Evolutionary conservation across 2,888 invertebrate species (phyloP), one percentile per base, ranked within the genome.

Genomic region (Platycheirus rosarum): DNA sequence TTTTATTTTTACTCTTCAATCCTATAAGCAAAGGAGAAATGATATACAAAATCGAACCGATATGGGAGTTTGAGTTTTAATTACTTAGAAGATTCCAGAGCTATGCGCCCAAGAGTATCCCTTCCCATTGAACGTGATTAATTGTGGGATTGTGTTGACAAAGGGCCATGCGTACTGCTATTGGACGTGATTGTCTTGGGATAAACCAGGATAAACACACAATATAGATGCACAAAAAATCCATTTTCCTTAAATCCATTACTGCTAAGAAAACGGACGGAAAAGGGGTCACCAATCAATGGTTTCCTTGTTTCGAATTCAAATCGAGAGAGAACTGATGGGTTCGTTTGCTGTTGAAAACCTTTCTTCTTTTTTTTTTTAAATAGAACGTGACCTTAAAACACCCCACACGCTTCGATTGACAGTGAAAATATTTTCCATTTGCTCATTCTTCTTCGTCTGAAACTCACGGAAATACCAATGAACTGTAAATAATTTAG

Each of bases 381-480:
- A 73, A 80, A 80, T 51, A 80, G 69, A 75, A 80, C 75, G 79
- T 80, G 70, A 80, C 69, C 79, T 80, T 70, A 75, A 70, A 65
- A 69, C 46, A 69, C 46, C 53, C 69, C n/a, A 48, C 44, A 48
- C 53, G 18, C 63, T 57, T 37, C 48, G 37, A 44, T 69, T 74
- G 74, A 69, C 74, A 79, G 55, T 49, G 29, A 75, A 65, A 70
- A 57, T 23, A 77, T 63, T 80, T 75, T 70, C 65, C 51, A 35
- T 70, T 65, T 68, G 48, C 53, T 16, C 37, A 65, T 37, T 66
- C 40, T 20, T 42, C 14, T 35, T 6, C 32, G 23, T 18, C 16
- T 4, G 32, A 23, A 49, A 37, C 35, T n/a, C 35, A 63, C 35
- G 57, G 69, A 74, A 55, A 57, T 70, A 63, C 37, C 79, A 80